A percentile compares a stretch with the other conserved stretches of the same genome.
These are phyloP conservation scores for Liolophura sinensis DNA, from an alignment of 1,140 invertebrate genomes.

Conservation along the genomic window DNA sequence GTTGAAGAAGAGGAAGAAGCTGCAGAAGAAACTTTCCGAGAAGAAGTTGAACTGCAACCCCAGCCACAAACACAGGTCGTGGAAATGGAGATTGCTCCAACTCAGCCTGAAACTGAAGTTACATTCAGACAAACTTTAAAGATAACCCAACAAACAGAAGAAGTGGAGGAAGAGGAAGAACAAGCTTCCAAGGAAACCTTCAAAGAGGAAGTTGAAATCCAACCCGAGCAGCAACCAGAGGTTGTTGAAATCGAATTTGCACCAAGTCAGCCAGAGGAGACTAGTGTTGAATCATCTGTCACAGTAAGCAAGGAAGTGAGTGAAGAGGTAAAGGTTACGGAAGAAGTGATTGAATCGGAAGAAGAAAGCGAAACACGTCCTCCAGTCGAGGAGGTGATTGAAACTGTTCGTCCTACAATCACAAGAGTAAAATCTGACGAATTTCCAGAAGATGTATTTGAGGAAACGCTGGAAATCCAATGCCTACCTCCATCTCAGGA, in stretches of 20 bases:
- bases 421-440: too few species aligned
- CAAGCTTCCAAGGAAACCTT: conserved; percentile 9
- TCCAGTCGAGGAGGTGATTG: conserved; percentile 7
- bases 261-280: not conserved
- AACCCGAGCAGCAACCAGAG: not conserved
- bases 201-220: conserved; percentile 7
- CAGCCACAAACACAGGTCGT: not conserved
- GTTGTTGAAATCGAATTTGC: conserved; percentile 2
- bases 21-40: conserved; percentile 6
- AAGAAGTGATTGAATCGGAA: conserved; percentile 10
- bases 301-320: not conserved
- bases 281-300: not conserved
- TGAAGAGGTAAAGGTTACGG: conserved; percentile 6
- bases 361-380: conserved; percentile 5
- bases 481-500: too few species aligned
- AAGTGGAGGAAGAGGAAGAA: conserved; percentile 15
- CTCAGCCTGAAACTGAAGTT: not conserved
- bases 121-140: not conserved
- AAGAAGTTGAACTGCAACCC: not conserved
- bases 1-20: conserved; percentile 8
- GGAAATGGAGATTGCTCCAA: conserved; percentile 1
- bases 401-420: not conserved
- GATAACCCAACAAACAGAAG: conserved; percentile 5
- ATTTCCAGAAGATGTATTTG: too few species aligned
- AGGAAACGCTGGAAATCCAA: too few species aligned